These are phyloP conservation scores for Phortica variegata DNA, from an alignment of 1,140 invertebrate genomes.

Conservation along the genomic window DNA sequence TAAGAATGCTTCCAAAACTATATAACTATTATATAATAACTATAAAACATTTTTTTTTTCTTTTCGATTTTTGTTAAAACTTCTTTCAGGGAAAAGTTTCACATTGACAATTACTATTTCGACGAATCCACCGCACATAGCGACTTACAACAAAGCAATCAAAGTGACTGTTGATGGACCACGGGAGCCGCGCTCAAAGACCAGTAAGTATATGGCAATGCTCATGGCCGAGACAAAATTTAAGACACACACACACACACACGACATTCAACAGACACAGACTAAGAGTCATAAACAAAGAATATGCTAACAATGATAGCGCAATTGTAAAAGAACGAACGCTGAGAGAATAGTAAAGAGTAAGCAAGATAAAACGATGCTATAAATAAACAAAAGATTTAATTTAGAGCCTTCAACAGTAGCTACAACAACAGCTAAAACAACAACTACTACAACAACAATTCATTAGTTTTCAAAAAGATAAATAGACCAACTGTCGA, in stretches of 20 bases:
- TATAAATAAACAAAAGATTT: constrained; percentile 13
- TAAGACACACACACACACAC: no score
- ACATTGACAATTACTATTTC: constrained; percentile 94
- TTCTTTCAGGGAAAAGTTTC: constrained; percentile 94
- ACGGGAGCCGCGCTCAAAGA: constrained; percentile 94
- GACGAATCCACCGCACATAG: constrained; percentile 89
- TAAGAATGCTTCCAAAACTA: no score
- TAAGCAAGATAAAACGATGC: no score
- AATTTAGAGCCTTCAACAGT: constrained; percentile 12
- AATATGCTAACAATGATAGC: no score
- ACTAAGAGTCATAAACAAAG: not conserved
- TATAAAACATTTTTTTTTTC: not conserved
- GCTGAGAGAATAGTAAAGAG: no score
- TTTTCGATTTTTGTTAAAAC: constrained; percentile 2
- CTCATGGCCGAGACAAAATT: no score
- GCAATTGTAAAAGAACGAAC: no score
- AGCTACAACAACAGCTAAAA: constrained; percentile 6
- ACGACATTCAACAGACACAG: not conserved
- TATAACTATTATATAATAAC: no score
- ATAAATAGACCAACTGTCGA: constrained; percentile 40
- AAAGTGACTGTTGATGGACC: constrained; percentile 98
- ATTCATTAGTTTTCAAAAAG: constrained; percentile 41
- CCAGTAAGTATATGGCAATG: constrained; percentile 76
- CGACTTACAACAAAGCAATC: constrained; percentile 97
- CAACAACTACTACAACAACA: constrained; percentile 19